A percentile compares a stretch with the other conserved stretches of the same genome.
phyloP scores from a whole-genome alignment of 2,888 invertebrate genomes.

The Syrphus vitripennis region DNA sequence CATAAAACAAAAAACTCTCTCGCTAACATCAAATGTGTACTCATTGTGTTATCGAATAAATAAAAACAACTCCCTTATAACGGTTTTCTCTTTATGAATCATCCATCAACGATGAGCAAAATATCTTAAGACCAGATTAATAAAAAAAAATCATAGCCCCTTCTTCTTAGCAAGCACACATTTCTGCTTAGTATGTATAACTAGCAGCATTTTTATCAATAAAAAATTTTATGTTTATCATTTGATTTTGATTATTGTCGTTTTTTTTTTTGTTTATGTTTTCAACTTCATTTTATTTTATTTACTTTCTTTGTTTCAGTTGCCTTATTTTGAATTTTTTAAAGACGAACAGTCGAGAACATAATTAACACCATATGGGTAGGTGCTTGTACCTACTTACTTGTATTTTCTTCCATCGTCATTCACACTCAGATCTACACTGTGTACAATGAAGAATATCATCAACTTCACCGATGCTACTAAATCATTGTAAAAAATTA shows the following conservation, averaged over 20 bases:
- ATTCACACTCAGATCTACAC: constrained; percentile 5
- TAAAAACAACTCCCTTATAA: neutral
- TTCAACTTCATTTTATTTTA: neutral
- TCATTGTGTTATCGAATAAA: neutral
- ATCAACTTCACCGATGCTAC: constrained; percentile 31
- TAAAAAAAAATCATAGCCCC: too few relatives aligned
- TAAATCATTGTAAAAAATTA: constrained; percentile 26
- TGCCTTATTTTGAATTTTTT: constrained; percentile 25
- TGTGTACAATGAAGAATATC: constrained; percentile 5
- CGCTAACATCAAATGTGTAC: neutral
- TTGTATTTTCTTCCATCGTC: neutral
- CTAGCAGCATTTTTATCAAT: constrained; percentile 45
- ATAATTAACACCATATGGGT: neutral
- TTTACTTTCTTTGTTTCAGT: neutral
- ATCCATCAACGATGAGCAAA: constrained; percentile 21
- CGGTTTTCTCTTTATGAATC: constrained; percentile 41
- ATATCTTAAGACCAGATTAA: neutral
- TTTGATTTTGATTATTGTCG: constrained; percentile 51
- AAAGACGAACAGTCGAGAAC: neutral
- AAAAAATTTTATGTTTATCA: constrained; percentile 53
- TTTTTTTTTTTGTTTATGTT: neutral
- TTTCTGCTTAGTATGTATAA: neutral
- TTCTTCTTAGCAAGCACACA: neutral
- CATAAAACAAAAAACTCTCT: too few relatives aligned
- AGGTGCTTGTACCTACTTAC: neutral